Conservation (phyloP, 2,113 vertebrate species). For the Argyrosomus japonicus region DNA sequence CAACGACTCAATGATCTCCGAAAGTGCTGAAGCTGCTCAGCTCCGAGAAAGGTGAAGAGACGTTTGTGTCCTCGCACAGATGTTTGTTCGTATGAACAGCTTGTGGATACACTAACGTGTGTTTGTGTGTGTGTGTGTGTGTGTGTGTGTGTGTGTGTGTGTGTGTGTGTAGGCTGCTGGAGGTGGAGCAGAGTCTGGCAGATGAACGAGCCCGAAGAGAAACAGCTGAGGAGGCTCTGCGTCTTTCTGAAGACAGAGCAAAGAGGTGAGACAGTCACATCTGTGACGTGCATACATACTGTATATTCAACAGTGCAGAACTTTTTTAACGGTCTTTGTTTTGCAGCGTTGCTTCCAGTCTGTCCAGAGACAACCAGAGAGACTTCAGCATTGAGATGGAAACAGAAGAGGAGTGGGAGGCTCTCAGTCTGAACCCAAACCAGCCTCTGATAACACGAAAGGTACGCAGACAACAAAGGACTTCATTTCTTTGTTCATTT, state of each 20-base stretch:
- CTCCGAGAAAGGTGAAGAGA: constrained; percentile 86
- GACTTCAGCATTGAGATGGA: constrained; percentile 89
- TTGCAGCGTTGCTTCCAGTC: constrained; percentile 56
- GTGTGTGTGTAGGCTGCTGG: constrained; percentile 82
- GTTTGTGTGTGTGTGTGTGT: not conserved
- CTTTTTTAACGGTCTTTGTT: not conserved
- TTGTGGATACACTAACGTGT: not conserved
- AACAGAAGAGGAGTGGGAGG: constrained; percentile 88
- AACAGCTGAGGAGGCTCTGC: constrained; percentile 87
- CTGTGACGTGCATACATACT: not conserved
- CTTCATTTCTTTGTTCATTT: not conserved
- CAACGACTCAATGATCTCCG: constrained; percentile 74
- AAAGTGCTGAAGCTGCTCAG: constrained; percentile 80
- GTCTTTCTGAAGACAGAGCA: constrained; percentile 78
- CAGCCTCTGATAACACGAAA: constrained; percentile 86
- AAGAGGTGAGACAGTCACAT: constrained; percentile 79
- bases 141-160: not conserved
- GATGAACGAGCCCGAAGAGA: constrained; percentile 87
- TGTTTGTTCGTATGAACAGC: not conserved
- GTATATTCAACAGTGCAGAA: not conserved
- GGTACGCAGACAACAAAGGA: constrained; percentile 68
- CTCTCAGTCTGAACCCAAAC: constrained; percentile 87
- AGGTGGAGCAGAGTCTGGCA: constrained; percentile 85
- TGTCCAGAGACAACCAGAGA: constrained; percentile 75
- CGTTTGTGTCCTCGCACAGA: not conserved